Conservation (phyloP, 1,140 invertebrate species). For the Apolygus lucorum region DNA sequence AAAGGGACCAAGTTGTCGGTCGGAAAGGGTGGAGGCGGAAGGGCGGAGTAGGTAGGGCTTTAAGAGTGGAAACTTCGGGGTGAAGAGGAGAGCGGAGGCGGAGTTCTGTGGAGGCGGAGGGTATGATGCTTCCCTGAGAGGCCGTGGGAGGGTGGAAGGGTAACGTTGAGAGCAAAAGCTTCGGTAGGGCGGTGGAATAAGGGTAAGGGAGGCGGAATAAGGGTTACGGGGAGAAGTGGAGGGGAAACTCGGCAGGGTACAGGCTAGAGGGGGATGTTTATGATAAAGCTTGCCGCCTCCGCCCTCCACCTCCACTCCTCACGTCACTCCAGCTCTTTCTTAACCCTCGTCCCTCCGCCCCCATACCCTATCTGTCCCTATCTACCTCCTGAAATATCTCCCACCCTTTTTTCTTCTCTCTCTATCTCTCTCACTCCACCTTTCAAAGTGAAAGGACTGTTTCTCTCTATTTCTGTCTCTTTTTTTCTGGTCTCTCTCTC, state of each 20-base stretch:
- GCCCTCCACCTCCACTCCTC: neutral
- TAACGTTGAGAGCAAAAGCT: no score
- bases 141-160: neutral
- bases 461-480: no score
- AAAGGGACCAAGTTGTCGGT: slow-evolving; percentile 14
- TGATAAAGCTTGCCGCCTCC: slow-evolving; percentile 14
- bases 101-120: slow-evolving; percentile 8
- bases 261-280: neutral
- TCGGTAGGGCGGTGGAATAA: no score
- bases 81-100: neutral
- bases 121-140: neutral
- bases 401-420: slow-evolving; percentile 6
- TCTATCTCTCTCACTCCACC: slow-evolving; percentile 7
- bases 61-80: neutral
- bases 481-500: no score
- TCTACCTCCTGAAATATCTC: slow-evolving; percentile 6
- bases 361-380: slow-evolving; percentile 9
- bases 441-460: no score
- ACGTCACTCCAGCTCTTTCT: slow-evolving; percentile 3
- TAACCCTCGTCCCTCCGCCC: neutral
- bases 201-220: no score
- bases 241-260: neutral
- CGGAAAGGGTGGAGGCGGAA: neutral
- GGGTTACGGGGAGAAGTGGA: slow-evolving; percentile 2
- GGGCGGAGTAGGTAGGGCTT: slow-evolving; percentile 6